phyloP scores from a whole-genome alignment of 35 echinoderm and acorn worm species.

The Heliocidaris tuberculata region DNA sequence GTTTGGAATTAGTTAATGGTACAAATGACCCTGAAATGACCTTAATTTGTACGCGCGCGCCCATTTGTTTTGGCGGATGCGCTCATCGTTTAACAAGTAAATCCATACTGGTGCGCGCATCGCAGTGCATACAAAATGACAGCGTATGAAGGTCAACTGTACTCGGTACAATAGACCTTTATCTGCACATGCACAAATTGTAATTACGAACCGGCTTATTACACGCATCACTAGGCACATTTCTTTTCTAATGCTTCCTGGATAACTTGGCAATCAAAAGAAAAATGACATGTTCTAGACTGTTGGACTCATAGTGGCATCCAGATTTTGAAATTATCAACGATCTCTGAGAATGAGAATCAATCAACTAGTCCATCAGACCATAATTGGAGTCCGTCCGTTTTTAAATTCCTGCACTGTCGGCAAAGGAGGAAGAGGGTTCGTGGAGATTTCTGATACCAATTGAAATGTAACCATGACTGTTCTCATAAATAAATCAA shows the following conservation, averaged over 20 bases:
- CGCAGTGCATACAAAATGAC: too few relatives aligned
- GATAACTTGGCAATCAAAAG: not conserved
- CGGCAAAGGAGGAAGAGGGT: not conserved
- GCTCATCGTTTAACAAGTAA: too few relatives aligned
- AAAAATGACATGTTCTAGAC: not conserved
- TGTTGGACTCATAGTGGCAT: not conserved
- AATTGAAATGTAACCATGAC: not conserved
- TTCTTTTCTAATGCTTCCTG: not conserved
- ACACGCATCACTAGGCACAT: not conserved
- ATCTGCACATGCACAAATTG: too few relatives aligned
- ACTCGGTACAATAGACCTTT: too few relatives aligned
- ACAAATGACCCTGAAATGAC: too few relatives aligned
- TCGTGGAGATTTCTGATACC: not conserved
- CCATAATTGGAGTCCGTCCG: not conserved
- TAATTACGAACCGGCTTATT: not conserved
- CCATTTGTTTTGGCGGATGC: too few relatives aligned
- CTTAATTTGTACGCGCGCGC: too few relatives aligned
- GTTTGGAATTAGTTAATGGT: too few relatives aligned
- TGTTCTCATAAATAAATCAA: not conserved
- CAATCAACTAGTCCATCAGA: not conserved
- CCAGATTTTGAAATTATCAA: not conserved
- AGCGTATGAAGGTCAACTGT: too few relatives aligned
- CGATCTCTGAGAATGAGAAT: not conserved
- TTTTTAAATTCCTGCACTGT: not conserved
- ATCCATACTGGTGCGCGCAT: too few relatives aligned